These are phyloP conservation scores for Trachymyrmex septentrionalis DNA, from an alignment of 1,140 invertebrate species.

Conservation along the genomic window DNA sequence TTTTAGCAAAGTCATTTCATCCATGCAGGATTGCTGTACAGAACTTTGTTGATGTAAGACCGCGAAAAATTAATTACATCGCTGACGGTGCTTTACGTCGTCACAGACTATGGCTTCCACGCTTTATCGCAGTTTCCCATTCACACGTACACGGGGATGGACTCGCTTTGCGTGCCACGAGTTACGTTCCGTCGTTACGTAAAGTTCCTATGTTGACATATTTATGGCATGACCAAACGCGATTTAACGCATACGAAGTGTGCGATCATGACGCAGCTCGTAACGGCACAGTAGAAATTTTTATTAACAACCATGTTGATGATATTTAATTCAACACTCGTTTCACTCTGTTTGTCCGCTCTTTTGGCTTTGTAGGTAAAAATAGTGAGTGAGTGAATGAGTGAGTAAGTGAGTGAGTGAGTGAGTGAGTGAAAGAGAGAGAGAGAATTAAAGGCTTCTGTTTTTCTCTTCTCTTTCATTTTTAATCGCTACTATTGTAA, in stretches of 20 bases:
- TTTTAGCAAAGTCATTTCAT: too few relatives aligned
- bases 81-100: neutral
- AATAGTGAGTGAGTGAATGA: neutral
- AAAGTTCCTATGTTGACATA: conserved; percentile 44
- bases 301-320: conserved; percentile 36
- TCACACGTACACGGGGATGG: conserved; percentile 26
- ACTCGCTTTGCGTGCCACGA: conserved; percentile 40
- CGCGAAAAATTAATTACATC: conserved; percentile 14
- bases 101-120: neutral
- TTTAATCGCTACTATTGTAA: conserved; percentile 24
- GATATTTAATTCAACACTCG: conserved; percentile 49
- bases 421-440: too few relatives aligned
- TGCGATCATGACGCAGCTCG: conserved; percentile 20
- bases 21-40: neutral
- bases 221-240: conserved; percentile 44
- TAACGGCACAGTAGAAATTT: conserved; percentile 38
- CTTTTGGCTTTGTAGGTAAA: conserved; percentile 6
- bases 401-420: too few relatives aligned
- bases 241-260: conserved; percentile 47
- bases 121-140: conserved; percentile 18
- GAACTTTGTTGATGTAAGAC: neutral
- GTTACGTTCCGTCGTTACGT: conserved; percentile 44
- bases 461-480: conserved; percentile 10
- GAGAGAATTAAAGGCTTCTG: too few relatives aligned
- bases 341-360: neutral